These are phyloP conservation scores for Amphiprion ocellaris DNA, from an alignment of 2,113 vertebrate genomes.

Conservation along the genomic window DNA sequence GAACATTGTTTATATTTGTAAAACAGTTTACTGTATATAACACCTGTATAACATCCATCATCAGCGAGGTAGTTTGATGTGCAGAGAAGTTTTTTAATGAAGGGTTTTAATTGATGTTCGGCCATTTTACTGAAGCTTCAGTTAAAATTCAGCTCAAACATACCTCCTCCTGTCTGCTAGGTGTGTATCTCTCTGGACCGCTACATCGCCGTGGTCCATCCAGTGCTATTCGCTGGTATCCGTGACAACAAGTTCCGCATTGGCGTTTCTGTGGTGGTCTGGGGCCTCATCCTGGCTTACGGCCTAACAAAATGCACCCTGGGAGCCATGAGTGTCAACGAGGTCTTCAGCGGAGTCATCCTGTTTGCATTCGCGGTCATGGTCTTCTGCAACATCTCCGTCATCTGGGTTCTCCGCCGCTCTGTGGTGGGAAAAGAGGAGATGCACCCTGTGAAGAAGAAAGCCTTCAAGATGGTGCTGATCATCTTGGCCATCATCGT, in stretches of 20 bases:
- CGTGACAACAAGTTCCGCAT: constrained; percentile 75
- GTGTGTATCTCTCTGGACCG: constrained; percentile 84
- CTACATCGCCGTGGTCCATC: constrained; percentile 84
- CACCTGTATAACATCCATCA: no score
- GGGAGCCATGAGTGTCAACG: constrained; percentile 52
- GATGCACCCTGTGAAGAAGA: constrained; percentile 85
- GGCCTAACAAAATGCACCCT: constrained; percentile 69
- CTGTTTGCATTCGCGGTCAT: constrained; percentile 81
- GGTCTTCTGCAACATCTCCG: constrained; percentile 83
- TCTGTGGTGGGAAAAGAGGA: constrained; percentile 79
- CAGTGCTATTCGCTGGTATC: constrained; percentile 73
- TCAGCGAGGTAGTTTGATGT: no score
- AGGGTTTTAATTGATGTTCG: no score
- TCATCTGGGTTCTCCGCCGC: constrained; percentile 83
- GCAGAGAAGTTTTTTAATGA: no score
- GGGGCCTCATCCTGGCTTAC: constrained; percentile 75
- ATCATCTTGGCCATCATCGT: constrained; percentile 80
- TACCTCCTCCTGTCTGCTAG: constrained; percentile 37
- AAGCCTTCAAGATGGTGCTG: constrained; percentile 81
- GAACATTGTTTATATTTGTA: no score
- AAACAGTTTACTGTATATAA: no score
- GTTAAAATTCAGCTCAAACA: no score
- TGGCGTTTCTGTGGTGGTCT: constrained; percentile 61
- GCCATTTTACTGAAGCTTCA: no score
- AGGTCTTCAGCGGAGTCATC: constrained; percentile 79